Percentiles rank a stretch among this genome's conserved stretches.
Evolutionary conservation across 1,140 invertebrate species (phyloP).

Genomic region (Metopolophium dirhodum): DNA sequence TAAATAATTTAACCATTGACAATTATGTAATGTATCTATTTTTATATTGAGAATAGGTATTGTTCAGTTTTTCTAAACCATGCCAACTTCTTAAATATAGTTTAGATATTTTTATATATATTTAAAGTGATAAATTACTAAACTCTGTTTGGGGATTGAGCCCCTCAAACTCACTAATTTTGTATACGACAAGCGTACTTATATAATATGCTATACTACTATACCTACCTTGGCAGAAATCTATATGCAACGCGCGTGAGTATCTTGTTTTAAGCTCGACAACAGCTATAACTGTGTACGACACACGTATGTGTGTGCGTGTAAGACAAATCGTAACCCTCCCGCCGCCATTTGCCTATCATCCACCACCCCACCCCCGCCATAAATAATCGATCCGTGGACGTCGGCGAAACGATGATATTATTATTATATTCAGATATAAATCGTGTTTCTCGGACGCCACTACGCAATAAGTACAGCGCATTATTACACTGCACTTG

Average conservation of each 20-base stretch:
- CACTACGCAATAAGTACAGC: neutral
- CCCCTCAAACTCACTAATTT: neutral
- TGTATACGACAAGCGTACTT: neutral
- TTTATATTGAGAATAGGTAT: neutral
- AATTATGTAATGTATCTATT: neutral
- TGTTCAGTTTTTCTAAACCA: neutral
- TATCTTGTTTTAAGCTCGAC: neutral
- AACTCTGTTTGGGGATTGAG: neutral
- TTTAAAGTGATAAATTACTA: neutral
- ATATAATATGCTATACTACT: neutral
- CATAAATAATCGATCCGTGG: neutral
- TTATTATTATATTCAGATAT: neutral
- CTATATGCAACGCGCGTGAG: neutral
- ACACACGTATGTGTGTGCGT: neutral
- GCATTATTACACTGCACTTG: neutral
- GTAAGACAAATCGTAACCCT: neutral
- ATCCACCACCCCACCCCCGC: too few species aligned
- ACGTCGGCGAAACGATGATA: neutral
- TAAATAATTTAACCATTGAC: neutral
- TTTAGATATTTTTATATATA: neutral
- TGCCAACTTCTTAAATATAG: neutral
- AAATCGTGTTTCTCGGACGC: neutral
- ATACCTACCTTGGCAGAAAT: neutral
- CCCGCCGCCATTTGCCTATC: neutral
- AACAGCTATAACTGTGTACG: neutral